Percentiles rank a stretch among this genome's conserved stretches.
Evolutionary conservation across 2,797 vertebrate genomes (phyloP).

Genomic region (Synanceia verrucosa): DNA sequence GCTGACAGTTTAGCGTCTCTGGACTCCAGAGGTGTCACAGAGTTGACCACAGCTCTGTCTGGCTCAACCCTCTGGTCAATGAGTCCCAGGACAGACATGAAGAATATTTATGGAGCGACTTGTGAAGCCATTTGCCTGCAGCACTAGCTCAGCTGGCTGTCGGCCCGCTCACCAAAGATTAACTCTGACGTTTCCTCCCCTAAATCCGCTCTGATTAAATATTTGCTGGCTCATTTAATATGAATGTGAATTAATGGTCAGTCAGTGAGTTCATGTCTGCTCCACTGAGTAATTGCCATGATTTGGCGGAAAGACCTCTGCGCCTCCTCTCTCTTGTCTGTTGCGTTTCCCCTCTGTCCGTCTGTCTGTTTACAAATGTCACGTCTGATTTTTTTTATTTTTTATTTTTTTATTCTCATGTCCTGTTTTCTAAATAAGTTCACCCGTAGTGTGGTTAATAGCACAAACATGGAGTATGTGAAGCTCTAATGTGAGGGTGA

Average conservation of each 20-base stretch:
- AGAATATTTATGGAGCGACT: conserved; percentile 71
- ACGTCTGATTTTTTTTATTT: conserved; percentile 8
- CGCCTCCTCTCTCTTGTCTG: conserved; percentile 20
- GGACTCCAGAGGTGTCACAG: conserved; percentile 5
- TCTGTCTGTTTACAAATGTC: background rate
- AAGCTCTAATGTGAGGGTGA: background rate
- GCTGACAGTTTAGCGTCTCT: conserved; percentile 8
- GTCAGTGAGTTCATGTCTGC: conserved; percentile 51
- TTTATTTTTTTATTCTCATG: too few relatives aligned
- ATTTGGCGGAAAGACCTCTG: conserved; percentile 40
- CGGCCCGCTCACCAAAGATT: conserved; percentile 62
- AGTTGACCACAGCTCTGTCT: conserved; percentile 18
- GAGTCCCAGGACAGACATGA: conserved; percentile 60
- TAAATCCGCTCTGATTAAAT: conserved; percentile 72
- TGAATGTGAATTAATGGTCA: conserved; percentile 71
- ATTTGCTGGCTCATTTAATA: conserved; percentile 74
- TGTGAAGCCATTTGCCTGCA: conserved; percentile 46
- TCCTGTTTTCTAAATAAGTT: too few relatives aligned
- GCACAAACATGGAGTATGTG: background rate
- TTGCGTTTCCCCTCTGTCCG: conserved; percentile 18
- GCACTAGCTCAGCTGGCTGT: conserved; percentile 48
- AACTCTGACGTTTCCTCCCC: conserved; percentile 64
- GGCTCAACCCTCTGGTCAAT: conserved; percentile 29
- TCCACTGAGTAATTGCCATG: conserved; percentile 44
- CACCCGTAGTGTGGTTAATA: background rate